phyloP scores from a whole-genome alignment of 2,888 invertebrate species.

The Conus canariensis region DNA sequence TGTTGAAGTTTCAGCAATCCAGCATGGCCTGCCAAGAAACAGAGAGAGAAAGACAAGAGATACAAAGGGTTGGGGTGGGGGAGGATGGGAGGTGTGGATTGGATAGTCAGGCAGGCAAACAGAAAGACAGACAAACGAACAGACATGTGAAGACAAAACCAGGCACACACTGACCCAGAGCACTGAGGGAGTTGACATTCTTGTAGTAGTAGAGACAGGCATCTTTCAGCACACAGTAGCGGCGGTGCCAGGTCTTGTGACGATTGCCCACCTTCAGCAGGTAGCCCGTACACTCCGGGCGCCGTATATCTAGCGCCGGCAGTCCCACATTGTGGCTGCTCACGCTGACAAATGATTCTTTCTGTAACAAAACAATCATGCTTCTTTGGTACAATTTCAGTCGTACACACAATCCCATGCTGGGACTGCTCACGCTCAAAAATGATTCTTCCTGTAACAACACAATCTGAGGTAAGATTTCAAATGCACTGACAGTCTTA shows the following conservation, averaged over 20 bases:
- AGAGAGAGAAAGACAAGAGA: too few species aligned
- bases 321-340: slow-evolving; percentile 90
- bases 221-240: slow-evolving; percentile 96
- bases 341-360: slow-evolving; percentile 86
- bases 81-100: too few species aligned
- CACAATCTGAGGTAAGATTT: neutral
- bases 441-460: neutral
- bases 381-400: too few species aligned
- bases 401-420: too few species aligned
- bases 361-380: slow-evolving; percentile 78
- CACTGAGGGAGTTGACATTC: slow-evolving; percentile 91
- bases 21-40: too few species aligned
- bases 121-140: neutral
- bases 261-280: slow-evolving; percentile 87
- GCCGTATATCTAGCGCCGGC: slow-evolving; percentile 86
- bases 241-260: slow-evolving; percentile 91
- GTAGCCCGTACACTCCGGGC: slow-evolving; percentile 96
- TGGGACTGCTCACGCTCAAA: neutral
- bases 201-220: slow-evolving; percentile 96
- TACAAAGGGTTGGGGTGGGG: too few species aligned
- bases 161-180: slow-evolving; percentile 85
- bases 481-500: slow-evolving; percentile 85
- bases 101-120: neutral
- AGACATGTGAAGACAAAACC: neutral
- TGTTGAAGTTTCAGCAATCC: too few species aligned